Conservation (phyloP, 1,140 invertebrate genomes). For the Thereuonema tuberculata region DNA sequence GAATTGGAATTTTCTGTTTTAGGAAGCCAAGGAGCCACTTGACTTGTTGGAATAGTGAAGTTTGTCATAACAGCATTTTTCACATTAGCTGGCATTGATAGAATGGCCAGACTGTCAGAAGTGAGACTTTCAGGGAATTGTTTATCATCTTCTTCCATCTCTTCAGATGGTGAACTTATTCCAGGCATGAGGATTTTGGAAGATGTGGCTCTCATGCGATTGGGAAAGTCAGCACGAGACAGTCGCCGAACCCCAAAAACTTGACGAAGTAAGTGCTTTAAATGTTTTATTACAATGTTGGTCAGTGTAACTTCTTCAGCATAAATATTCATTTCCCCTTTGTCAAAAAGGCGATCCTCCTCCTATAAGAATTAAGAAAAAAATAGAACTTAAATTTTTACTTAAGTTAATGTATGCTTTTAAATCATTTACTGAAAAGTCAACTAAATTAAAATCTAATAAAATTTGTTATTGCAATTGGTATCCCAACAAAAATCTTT, state of each 20-base stretch:
- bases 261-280: conserved; percentile 1
- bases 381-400: background rate
- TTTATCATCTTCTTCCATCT: background rate
- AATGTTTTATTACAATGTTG: conserved; percentile 18
- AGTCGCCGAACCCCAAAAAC: background rate
- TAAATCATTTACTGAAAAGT: background rate
- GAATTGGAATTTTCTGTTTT: background rate
- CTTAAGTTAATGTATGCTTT: background rate
- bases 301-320: conserved; percentile 28
- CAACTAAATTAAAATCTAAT: background rate
- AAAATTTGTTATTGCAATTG: background rate
- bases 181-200: no score
- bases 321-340: conserved; percentile 38
- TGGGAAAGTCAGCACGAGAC: background rate
- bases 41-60: background rate
- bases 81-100: background rate
- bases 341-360: conserved; percentile 36
- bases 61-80: conserved; percentile 3
- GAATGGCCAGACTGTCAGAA: conserved; percentile 4
- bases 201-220: background rate
- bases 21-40: background rate
- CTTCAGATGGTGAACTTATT: background rate
- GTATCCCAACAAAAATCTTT: background rate
- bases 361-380: conserved; percentile 21
- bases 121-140: background rate